These are phyloP conservation scores for Sweltsa coloradensis DNA, from an alignment of 1,140 invertebrate species.

Conservation along the genomic window DNA sequence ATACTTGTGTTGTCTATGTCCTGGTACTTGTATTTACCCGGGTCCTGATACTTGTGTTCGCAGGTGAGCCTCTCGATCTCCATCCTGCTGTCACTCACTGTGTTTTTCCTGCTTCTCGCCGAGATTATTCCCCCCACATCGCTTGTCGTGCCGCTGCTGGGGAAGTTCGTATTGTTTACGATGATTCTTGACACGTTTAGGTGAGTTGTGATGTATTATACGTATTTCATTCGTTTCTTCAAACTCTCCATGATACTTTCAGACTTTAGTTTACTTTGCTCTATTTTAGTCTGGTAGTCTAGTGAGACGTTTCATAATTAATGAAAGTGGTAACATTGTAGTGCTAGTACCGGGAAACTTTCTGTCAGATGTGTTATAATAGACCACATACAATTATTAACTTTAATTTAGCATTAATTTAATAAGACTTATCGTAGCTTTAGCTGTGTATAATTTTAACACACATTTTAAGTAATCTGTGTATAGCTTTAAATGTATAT, in stretches of 20 bases:
- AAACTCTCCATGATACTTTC: not conserved
- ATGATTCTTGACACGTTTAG: conserved; percentile 98
- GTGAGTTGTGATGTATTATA: conserved; percentile 33
- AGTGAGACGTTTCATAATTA: too few species aligned
- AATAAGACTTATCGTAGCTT: too few species aligned
- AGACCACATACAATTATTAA: too few species aligned
- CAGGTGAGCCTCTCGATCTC: conserved; percentile 94
- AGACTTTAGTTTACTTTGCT: not conserved
- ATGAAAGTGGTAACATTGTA: too few species aligned
- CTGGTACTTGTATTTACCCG: too few species aligned
- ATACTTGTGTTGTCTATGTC: too few species aligned
- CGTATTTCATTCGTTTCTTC: not conserved
- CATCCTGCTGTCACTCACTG: conserved; percentile 95
- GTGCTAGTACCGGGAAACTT: too few species aligned
- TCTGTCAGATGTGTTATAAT: too few species aligned
- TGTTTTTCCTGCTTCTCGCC: conserved; percentile 97
- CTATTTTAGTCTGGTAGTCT: not conserved
- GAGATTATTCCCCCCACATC: conserved; percentile 99
- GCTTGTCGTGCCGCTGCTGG: conserved; percentile 92
- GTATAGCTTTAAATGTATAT: too few species aligned
- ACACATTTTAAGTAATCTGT: too few species aligned
- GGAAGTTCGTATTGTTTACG: conserved; percentile 98
- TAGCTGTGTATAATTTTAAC: too few species aligned
- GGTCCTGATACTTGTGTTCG: conserved; percentile 14
- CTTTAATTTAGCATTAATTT: too few species aligned